Conservation (phyloP, 1,140 invertebrate species). For the Drosophila rhopaloa region DNA sequence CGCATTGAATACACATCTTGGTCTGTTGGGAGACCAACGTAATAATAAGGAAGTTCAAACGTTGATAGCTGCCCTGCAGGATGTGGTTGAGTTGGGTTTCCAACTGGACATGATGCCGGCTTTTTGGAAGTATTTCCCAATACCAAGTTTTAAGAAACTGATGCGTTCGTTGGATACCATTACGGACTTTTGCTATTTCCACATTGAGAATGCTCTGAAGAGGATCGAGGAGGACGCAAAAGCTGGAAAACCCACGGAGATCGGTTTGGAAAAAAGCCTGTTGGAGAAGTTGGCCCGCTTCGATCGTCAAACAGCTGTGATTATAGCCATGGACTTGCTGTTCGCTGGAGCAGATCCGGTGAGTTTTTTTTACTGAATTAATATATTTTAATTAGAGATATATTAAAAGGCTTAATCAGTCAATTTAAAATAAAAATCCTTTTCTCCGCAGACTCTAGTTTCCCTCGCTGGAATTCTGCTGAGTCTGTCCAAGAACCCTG, state of each 20-base stretch:
- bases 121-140: constrained; percentile 87
- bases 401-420: too few relatives aligned
- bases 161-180: constrained; percentile 85
- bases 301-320: constrained; percentile 84
- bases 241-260: constrained; percentile 22
- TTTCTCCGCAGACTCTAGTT: constrained; percentile 30
- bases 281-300: constrained; percentile 82
- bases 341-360: constrained; percentile 79
- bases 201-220: constrained; percentile 64
- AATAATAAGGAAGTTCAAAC: constrained; percentile 85
- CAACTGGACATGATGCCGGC: constrained; percentile 87
- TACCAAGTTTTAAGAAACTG: constrained; percentile 86
- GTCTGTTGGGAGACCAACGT: constrained; percentile 81
- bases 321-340: constrained; percentile 78
- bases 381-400: background rate
- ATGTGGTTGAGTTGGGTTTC: constrained; percentile 75
- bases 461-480: constrained; percentile 54
- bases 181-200: constrained; percentile 48
- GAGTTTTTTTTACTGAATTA: background rate
- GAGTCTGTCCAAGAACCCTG: constrained; percentile 87
- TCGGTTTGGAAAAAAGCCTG: constrained; percentile 59
- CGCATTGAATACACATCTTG: constrained; percentile 89
- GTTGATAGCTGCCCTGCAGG: constrained; percentile 87
- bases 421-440: background rate
- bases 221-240: constrained; percentile 54